Base-by-base conservation (phyloP, 1,140 invertebrate species). In the Drosophila neocordata region DNA sequence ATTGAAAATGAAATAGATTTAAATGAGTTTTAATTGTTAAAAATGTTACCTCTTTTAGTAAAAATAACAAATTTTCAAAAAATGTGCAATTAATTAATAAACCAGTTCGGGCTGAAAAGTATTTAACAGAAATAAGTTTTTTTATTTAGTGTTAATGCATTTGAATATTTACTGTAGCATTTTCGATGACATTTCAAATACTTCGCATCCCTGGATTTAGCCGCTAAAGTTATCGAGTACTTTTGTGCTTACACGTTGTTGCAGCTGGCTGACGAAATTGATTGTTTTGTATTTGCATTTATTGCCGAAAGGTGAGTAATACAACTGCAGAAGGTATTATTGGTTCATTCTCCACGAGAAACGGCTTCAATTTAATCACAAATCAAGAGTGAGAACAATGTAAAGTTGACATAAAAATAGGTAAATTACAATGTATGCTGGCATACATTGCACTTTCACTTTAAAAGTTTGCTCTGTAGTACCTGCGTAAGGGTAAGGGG, bases 251-350 rank as follows among this genome's bases (percentile, higher is more conserved):
- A 85, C 81, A 84, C 81, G 77, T 87, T 80, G 73, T 56, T 85
- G 82, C 82, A 81, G 70, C 67, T 74, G 77, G 74, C 75, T 85
- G 82, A 85, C 82, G 81, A 85, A 85, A 85, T 87, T 78, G 61
- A 71, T 66, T 75, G 64, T 44, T 61, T 71, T 78, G 66, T 52
- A 82, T 69, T 87, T 81, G 67, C 78, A 71, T 53, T 81, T 68
- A 79, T 78, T 84, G 48, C 72, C 60, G 12, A 52, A 84, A 56
- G 34, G 81, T 85, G 81, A 85, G 81, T 85, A 85, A 87, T 82
- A 48, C 62, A 60, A 55, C 44, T 56, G 41, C 59, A 51, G 27
- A 62, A 22, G 22, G 15, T 61, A 53, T 12, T 55, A 69, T 7
- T 8, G 2, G 1, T 7, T 27, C 3, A 13, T 18, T 9, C n/a